phyloP scores from a whole-genome alignment of 2,113 vertebrate genomes.

The Stegastes partitus region DNA sequence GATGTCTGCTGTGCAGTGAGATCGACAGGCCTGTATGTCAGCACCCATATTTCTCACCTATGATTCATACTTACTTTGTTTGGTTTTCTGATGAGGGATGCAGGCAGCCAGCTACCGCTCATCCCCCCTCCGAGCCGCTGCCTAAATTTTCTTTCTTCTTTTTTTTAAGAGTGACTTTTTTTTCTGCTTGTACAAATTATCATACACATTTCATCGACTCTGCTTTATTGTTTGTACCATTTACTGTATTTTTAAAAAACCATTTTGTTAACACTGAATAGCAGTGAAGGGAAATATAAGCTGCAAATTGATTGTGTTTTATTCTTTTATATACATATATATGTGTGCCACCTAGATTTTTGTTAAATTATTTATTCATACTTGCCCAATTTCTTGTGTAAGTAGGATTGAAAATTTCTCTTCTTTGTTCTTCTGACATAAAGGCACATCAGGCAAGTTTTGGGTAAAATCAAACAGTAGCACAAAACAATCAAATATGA shows the following conservation, averaged over 20 bases:
- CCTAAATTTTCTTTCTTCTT: conserved; percentile 2
- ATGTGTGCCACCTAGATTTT: too few relatives aligned
- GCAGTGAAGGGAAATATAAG: not conserved
- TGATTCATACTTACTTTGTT: conserved; percentile 74
- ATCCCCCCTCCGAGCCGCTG: conserved; percentile 3
- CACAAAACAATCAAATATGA: not conserved
- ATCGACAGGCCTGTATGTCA: conserved; percentile 68
- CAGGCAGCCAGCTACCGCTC: conserved; percentile 29
- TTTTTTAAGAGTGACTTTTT: not conserved
- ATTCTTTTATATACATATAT: too few relatives aligned
- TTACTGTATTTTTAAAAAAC: not conserved
- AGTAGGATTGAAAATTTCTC: too few relatives aligned
- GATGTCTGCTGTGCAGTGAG: conserved; percentile 55
- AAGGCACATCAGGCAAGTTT: too few relatives aligned
- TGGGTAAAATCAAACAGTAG: too few relatives aligned
- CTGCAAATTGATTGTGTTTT: too few relatives aligned
- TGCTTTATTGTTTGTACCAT: not conserved
- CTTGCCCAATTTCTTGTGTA: too few relatives aligned
- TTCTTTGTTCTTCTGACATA: too few relatives aligned
- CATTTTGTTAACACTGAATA: not conserved
- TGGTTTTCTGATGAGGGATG: conserved; percentile 59
- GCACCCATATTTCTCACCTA: conserved; percentile 70
- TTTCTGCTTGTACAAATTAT: not conserved
- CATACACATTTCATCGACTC: too few relatives aligned
- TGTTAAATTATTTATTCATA: too few relatives aligned